Conservation (phyloP, 92 coral and sea anemone species). For the Bergia puertoricense region DNA sequence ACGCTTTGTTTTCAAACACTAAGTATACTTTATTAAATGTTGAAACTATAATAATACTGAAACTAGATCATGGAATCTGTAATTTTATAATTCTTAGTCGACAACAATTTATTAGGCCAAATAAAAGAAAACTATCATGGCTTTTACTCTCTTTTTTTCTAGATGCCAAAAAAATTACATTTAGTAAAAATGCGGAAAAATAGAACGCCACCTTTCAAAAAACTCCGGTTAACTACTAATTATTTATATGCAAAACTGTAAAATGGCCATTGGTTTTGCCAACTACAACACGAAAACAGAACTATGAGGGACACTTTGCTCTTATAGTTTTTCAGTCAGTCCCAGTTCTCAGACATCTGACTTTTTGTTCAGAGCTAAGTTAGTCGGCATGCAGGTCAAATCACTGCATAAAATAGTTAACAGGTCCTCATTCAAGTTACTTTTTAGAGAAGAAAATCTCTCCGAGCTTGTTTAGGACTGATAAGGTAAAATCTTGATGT, state of each 20-base stretch:
- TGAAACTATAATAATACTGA: constrained; percentile 17
- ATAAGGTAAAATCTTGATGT: constrained; percentile 5
- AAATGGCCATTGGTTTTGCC: constrained; percentile 21
- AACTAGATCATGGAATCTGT: constrained; percentile 22
- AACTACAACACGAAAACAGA: constrained; percentile 23
- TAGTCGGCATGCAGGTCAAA: constrained; percentile 27
- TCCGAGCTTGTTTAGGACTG: constrained; percentile 23
- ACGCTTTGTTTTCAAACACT: constrained; percentile 29
- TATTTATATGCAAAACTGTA: constrained; percentile 24
- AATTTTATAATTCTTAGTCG: constrained; percentile 13
- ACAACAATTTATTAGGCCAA: constrained; percentile 23
- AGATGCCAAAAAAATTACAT: neutral
- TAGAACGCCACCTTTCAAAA: constrained; percentile 12
- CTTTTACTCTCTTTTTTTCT: constrained; percentile 12
- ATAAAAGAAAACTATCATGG: constrained; percentile 21
- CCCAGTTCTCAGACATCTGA: constrained; percentile 19
- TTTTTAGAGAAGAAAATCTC: constrained; percentile 2
- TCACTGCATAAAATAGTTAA: constrained; percentile 12
- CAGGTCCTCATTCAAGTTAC: constrained; percentile 20
- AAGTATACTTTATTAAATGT: constrained; percentile 20
- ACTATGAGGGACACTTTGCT: constrained; percentile 23
- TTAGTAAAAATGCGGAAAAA: constrained; percentile 6
- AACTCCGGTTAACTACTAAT: constrained; percentile 19
- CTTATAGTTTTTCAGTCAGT: constrained; percentile 12
- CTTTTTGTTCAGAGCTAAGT: constrained; percentile 22